Base-by-base conservation (phyloP, 2,888 invertebrate species). In the Octonoba sinensis region DNA sequence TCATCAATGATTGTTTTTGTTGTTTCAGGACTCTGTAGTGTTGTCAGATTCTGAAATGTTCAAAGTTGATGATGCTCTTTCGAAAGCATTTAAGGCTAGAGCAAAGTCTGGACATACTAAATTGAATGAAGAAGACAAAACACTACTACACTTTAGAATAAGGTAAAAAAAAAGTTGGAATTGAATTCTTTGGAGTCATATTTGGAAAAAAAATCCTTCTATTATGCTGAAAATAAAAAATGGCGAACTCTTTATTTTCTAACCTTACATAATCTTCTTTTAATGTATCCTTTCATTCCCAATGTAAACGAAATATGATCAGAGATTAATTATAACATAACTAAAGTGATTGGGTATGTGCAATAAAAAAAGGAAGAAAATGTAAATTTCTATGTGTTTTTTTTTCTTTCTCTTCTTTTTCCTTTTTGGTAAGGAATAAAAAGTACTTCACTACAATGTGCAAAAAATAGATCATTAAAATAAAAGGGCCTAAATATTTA, bases 31-130 rank as follows among this genome's bases (percentile, higher is more conserved):
- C 46, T 79, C 83, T 3, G 57, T 77, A 57, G 79, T 79, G 49
- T 36, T 85, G 47, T 77, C 77, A 36, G 85, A 85, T 66, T 65
- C 76, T 13, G 85, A 85, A 67, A 85, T 85, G 85, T 84, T 83
- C 62, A 83, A 84, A 49, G n/a, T 85, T 15, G 85, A 85, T 60
- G 83, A 84, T 27, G 56, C 83, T 24, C 54, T 85, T 27, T 71
- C 84, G 24, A 54, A 77, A 66, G 84, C 78, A 27, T 85, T 85
- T 65, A 59, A 60, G 51, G 69, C 62, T 12, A 72, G 77, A 77
- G 20, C 20, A 16, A 69, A 51, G 56, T 51, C 66, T 66, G 73
- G 83, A 6, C 77, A 73, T 20, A 71, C 75, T 22, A 65, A 73
- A 27, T 18, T 74, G 51, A 74, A n/a, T 27, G 24, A 22, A 11